Evolutionary conservation across 2,113 vertebrate species (phyloP).

Genomic region (Sula dactylatra): DNA sequence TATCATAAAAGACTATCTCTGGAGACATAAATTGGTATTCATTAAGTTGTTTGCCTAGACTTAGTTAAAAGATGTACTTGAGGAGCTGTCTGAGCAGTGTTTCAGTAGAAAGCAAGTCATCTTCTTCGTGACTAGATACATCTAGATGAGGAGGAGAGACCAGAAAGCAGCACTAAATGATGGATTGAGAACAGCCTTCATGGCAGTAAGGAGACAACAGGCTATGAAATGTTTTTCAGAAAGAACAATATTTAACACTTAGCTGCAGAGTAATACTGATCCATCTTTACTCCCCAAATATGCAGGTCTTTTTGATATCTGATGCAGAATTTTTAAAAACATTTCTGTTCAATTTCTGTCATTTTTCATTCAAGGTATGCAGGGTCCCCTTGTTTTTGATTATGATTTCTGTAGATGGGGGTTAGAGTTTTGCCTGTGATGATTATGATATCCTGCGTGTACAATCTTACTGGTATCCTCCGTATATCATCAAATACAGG

Average conservation of each 20-base stretch:
- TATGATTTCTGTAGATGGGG: background rate
- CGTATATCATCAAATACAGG: background rate
- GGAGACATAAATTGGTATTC: conserved; percentile 37
- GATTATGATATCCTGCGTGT: background rate
- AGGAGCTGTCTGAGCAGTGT: conserved; percentile 34
- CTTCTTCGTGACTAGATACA: background rate
- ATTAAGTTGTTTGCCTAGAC: conserved; percentile 51
- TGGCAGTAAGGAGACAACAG: background rate
- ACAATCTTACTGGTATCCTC: background rate
- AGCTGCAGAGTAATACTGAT: background rate
- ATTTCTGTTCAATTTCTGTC: background rate
- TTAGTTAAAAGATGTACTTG: background rate
- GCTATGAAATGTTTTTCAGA: conserved; percentile 4
- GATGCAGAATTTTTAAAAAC: background rate
- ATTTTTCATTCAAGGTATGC: background rate
- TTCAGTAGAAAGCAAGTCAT: conserved; percentile 17
- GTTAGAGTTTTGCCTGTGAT: background rate
- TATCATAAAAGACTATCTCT: conserved; percentile 22
- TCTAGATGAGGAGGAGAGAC: background rate
- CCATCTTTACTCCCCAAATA: background rate
- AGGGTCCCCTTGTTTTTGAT: background rate
- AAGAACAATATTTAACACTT: background rate
- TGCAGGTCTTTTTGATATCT: background rate
- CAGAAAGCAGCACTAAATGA: background rate
- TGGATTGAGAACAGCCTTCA: conserved; percentile 12